phyloP scores from a whole-genome alignment of 2,113 vertebrate genomes.

The Myiagra hebetior region DNA sequence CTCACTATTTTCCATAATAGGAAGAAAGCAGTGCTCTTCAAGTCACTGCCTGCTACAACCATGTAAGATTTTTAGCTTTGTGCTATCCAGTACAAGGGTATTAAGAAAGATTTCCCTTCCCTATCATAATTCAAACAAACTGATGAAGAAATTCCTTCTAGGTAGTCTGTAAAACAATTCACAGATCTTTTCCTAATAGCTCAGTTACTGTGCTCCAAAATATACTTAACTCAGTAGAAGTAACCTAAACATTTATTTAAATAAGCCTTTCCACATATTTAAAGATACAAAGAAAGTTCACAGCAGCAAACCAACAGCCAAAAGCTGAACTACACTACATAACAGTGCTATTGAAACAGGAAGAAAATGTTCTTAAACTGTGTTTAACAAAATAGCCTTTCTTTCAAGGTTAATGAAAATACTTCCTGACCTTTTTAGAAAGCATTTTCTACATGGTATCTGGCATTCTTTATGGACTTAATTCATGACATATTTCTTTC shows the following conservation, averaged over 20 bases:
- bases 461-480: background rate
- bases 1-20: constrained; percentile 50
- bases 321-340: background rate
- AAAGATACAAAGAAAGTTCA: background rate
- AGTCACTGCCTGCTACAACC: background rate
- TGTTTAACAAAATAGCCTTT: background rate
- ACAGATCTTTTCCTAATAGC: background rate
- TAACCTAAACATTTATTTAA: background rate
- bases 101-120: background rate
- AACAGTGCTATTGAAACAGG: background rate
- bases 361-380: background rate
- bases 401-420: background rate
- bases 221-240: background rate
- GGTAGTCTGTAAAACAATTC: background rate
- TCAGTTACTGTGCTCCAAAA: background rate
- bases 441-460: background rate
- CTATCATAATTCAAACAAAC: background rate
- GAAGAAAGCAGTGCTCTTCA: constrained; percentile 43
- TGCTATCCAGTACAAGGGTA: background rate
- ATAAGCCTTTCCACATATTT: background rate
- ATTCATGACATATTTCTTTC: background rate
- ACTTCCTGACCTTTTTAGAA: background rate
- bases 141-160: background rate
- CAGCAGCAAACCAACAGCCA: background rate
- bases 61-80: background rate